Base-by-base conservation (phyloP, 2,113 vertebrate species). In the Opisthocomus hoazin region DNA sequence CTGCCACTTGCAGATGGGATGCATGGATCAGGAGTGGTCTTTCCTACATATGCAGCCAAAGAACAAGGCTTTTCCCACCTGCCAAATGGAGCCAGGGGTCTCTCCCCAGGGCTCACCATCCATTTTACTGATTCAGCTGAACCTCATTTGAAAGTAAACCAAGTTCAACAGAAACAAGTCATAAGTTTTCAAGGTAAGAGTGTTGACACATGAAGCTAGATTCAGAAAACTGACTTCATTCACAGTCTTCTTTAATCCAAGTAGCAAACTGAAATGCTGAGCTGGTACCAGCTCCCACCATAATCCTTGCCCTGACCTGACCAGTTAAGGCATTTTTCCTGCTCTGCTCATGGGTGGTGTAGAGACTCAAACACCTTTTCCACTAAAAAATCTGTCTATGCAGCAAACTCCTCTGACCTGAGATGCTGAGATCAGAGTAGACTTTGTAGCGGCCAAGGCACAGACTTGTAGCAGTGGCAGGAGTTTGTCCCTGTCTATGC, bases 81-180 rank as follows among this genome's bases (percentile, higher is more conserved):
- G 18, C 9, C 23, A 10, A 3, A 7, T 80, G 39, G 10, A 70
- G 18, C 8, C 21, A 60, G 20, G 6, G 4, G 1, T 8, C 13
- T 53, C 15, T 61, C 23, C 10, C 13, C 11, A 2, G 19, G 22
- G 10, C 9, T 87, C 20, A 36, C 12, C 0, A 0, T 37, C 80
- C 2, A 1, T 51, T 60, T 26, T 22, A 68, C 10, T 10, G 9
- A 50, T 85, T 65, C 23, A 45, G 12, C 0, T 45, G 37, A 66
- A 70, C 36, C 5, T 15, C 9, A 9, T 39, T 11, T 82, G 43
- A 75, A 89, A 75, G 5, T 4, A 54, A 81, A 2, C 1, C 20
- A 48, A 3, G 10, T 58, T 76, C 30, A 71, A 66, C 11, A 83
- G 53, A n/a, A 85, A 64, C 5, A 19, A 54, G 30, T 9, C 27